phyloP scores from a whole-genome alignment of 1,140 invertebrate genomes.

The Melanaphis sacchari region DNA sequence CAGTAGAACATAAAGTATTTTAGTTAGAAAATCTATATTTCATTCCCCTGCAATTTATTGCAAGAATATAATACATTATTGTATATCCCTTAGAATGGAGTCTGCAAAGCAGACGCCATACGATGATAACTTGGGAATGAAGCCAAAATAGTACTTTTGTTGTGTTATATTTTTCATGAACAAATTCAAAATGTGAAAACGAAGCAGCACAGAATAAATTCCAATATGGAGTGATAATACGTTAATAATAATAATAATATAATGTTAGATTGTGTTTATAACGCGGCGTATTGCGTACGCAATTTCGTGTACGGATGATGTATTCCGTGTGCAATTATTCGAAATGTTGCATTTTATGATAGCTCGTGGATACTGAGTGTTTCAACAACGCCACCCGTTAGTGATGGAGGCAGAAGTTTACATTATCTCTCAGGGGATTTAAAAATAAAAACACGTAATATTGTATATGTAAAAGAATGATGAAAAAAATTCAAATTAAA shows the following conservation, averaged over 20 bases:
- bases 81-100: neutral
- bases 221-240: neutral
- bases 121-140: slow-evolving; percentile 7
- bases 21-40: neutral
- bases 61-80: neutral
- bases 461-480: neutral
- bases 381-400: neutral
- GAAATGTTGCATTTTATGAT: neutral
- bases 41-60: neutral
- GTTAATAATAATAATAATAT: neutral
- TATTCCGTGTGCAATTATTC: neutral
- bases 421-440: neutral
- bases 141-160: neutral
- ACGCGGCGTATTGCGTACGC: neutral
- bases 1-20: neutral
- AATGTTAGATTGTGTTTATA: neutral
- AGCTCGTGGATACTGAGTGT: neutral
- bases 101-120: neutral
- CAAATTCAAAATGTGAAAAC: neutral
- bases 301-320: neutral
- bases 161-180: neutral
- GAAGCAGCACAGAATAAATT: neutral
- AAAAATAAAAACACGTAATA: neutral
- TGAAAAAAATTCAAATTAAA: neutral
- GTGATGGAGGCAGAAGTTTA: neutral